Evolutionary conservation across 2,797 vertebrate species (phyloP), one percentile per base, ranked within the genome.

Genomic region (Chaetodon trifasciatus): DNA sequence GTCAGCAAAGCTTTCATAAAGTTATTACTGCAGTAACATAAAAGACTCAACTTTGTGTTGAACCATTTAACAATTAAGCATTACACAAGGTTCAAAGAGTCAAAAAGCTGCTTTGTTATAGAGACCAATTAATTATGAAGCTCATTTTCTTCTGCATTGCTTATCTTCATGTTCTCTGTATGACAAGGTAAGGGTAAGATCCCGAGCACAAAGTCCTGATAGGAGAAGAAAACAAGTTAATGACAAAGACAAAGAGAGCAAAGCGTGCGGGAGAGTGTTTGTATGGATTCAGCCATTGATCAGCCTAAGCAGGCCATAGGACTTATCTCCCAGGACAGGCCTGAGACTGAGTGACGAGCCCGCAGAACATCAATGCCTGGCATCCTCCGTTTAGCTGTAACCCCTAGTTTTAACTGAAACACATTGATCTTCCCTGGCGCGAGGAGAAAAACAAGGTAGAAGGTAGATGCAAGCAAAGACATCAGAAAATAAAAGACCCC

Each of bases 271-370:
- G 73, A 73, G 78, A 81, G 81, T 28, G 81, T 79, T 85, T 68
- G 64, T 83, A 90, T 88, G 78, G 91, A 93, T 91, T 75, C 58
- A 40, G 52, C 79, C 83, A 93, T 89, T 88, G 88, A 93, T 95
- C 90, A 90, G 86, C 65, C 63, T 83, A 81, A 89, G 81, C 78
- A 70, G 85, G 87, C 79, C 88, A 77, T 8, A 35, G 82, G 82
- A 83, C 85, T 93, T 92, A 91, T 94, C 92, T 91, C 79, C 11
- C 73, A 67, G 83, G 88, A 89, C 85, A 79, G 91, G 65, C 78
- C 82, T 32, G 71, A 84, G 88, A 88, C 81, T 87, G 90, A 93
- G 83, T 84, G 91, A 91, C 70, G 74, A 90, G 78, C 76, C 70
- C 76, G 85, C 72, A 82, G 52, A 86, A 87, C 88, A 84, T 92